A percentile compares a stretch with the other conserved stretches of the same genome.
phyloP scores from a whole-genome alignment of 2,797 vertebrate species.

The Coranthus polyacanthus region DNA sequence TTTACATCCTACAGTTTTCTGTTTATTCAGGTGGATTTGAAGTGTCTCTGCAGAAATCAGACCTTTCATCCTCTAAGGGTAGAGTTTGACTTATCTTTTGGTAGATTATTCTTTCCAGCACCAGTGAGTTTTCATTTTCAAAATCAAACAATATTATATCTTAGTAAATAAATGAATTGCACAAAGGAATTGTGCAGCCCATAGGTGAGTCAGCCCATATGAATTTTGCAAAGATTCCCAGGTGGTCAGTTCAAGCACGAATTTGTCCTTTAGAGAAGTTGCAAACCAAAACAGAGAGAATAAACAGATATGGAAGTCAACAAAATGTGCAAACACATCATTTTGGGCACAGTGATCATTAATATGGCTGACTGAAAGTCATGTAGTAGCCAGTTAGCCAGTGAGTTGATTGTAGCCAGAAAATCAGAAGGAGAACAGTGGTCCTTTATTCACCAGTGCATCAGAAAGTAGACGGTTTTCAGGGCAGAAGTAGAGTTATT shows the following conservation, averaged over 20 bases:
- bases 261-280: conserved; percentile 13
- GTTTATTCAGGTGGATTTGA: too few relatives aligned
- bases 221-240: conserved; percentile 34
- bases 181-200: conserved; percentile 11
- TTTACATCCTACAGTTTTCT: too few relatives aligned
- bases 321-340: conserved; percentile 10
- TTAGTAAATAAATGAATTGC: conserved; percentile 6
- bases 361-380: conserved; percentile 22
- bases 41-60: too few relatives aligned
- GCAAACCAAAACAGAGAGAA: conserved; percentile 8
- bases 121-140: neutral
- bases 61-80: too few relatives aligned
- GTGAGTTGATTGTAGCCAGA: neutral
- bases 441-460: conserved; percentile 40
- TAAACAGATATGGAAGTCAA: neutral
- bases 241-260: neutral
- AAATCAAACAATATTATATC: conserved; percentile 11
- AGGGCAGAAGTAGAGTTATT: conserved; percentile 57
- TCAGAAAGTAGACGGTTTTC: conserved; percentile 56
- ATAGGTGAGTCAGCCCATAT: conserved; percentile 43
- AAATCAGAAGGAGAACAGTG: conserved; percentile 40
- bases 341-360: conserved; percentile 3
- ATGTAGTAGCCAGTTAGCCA: conserved; percentile 21
- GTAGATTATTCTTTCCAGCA: neutral
- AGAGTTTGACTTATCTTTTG: too few relatives aligned